Percentiles rank a stretch among this genome's conserved stretches.
These are phyloP conservation scores for Oceanodroma leucorhoa DNA, from an alignment of 2,797 vertebrate genomes.

Conservation along the genomic window DNA sequence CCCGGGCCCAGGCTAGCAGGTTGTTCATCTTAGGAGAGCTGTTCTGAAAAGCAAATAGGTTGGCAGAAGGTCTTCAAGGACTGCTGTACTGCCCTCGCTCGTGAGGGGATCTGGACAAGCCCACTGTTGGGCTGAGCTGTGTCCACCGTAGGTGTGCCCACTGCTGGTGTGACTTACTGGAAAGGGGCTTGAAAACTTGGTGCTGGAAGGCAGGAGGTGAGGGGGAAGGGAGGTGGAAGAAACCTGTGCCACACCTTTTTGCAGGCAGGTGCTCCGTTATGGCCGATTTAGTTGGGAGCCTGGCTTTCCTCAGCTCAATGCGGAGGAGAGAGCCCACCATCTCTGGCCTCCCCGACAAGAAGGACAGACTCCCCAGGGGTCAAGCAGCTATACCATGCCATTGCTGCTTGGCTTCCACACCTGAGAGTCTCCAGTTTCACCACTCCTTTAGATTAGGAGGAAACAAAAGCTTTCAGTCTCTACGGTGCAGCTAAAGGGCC, in stretches of 20 bases:
- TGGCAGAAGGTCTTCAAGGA: neutral
- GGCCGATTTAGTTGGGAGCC: neutral
- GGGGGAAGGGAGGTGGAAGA: neutral
- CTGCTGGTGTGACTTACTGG: neutral
- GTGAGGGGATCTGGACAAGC: accelerated
- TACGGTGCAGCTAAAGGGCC: neutral
- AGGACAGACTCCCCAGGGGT: neutral
- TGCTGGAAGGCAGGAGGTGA: neutral
- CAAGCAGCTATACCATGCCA: neutral
- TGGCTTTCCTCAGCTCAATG: neutral
- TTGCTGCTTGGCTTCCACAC: neutral
- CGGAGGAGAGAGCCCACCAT: neutral
- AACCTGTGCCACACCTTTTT: neutral
- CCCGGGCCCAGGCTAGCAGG: neutral
- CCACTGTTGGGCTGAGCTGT: neutral
- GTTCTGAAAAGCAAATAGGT: neutral
- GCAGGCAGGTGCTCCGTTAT: neutral
- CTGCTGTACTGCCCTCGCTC: accelerated
- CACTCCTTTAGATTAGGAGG: neutral
- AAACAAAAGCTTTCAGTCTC: neutral
- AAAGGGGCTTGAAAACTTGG: accelerated
- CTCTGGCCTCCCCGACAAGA: neutral
- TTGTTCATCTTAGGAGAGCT: neutral
- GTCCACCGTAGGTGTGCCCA: neutral
- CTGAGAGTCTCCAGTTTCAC: neutral